Evolutionary conservation across 2,113 vertebrate genomes (phyloP), one percentile per base, ranked within the genome.

Genomic region (Atrichornis clamosus): DNA sequence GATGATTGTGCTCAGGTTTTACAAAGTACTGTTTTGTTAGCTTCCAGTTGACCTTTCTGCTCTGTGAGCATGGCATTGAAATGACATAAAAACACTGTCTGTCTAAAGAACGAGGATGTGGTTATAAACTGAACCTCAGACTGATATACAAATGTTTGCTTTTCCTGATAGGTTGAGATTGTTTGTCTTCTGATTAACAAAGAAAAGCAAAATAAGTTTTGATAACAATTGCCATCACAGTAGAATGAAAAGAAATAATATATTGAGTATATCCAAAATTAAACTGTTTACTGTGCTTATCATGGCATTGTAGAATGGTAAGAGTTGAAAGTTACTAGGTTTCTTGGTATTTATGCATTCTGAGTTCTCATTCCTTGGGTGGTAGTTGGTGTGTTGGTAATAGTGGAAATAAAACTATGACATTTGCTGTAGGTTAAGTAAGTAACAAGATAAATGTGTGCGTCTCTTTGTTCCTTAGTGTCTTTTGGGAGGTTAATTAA

Each of bases 21-120:
- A 69, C 49, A 89, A 90, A 93, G 27, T 84, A 24, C 79, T 84
- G 33, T 84, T 95, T 87, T 94, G 72, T 93, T 86, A 65, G 84
- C 64, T 89, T 95, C 79, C 72, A 77, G 0, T 46, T 96, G 92
- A 90, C 80, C 85, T 93, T 94, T 97, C 65, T 32, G 30, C 42
- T 91, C 63, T 77, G 39, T 41, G 65, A 94, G 14, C 44, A 11
- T 77, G 58, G 47, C 39, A 13, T 8, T 60, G n/a, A 87, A 90
- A 87, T 46, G 56, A 49, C 8, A 28, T 60, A 53, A 83, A 93
- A 93, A 64, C 0, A 3, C 24, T 70, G 28, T 16, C 76, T 82
- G 68, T 90, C 41, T 47, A 15, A 70, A 86, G 87, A 73, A 42
- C 30, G 53, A 93, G 68, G 68, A 50, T 73, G 53, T 52, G 63